Percentiles rank a stretch among this genome's conserved stretches.
Evolutionary conservation across 2,797 vertebrate genomes (phyloP).

Genomic region (Cirrhinus molitorella): DNA sequence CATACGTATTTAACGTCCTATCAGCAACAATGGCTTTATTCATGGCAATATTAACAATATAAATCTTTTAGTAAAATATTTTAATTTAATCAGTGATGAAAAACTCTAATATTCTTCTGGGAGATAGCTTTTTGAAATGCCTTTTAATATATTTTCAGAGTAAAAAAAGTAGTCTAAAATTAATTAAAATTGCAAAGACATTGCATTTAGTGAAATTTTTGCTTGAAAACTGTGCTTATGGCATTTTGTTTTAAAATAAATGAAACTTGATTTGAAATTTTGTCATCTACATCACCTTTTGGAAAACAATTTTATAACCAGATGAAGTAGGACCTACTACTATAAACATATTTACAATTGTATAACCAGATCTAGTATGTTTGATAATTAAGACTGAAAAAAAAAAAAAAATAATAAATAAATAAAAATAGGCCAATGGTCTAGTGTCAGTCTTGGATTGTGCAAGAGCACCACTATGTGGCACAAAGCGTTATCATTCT

Average conservation of each 20-base stretch:
- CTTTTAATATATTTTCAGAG: too few species aligned
- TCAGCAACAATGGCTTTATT: too few species aligned
- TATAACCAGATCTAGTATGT: background rate
- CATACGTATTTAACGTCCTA: too few species aligned
- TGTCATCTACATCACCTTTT: background rate
- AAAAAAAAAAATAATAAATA: too few species aligned
- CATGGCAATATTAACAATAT: too few species aligned
- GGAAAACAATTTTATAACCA: background rate
- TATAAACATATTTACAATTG: background rate
- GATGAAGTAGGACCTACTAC: background rate
- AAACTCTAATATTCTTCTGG: too few species aligned
- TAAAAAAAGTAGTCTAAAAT: background rate
- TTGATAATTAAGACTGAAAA: background rate
- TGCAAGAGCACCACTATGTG: conserved; percentile 58
- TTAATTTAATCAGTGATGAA: too few species aligned
- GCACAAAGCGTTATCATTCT: background rate
- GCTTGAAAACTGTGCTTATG: background rate
- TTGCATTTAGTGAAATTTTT: background rate
- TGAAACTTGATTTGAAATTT: background rate
- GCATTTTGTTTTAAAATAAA: background rate
- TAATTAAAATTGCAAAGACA: background rate
- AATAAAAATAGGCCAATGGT: background rate
- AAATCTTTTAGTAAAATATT: too few species aligned
- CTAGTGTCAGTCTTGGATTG: background rate
- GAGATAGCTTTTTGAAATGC: too few species aligned